Conservation (phyloP, 2,113 vertebrate species). For the Corapipo altera region DNA sequence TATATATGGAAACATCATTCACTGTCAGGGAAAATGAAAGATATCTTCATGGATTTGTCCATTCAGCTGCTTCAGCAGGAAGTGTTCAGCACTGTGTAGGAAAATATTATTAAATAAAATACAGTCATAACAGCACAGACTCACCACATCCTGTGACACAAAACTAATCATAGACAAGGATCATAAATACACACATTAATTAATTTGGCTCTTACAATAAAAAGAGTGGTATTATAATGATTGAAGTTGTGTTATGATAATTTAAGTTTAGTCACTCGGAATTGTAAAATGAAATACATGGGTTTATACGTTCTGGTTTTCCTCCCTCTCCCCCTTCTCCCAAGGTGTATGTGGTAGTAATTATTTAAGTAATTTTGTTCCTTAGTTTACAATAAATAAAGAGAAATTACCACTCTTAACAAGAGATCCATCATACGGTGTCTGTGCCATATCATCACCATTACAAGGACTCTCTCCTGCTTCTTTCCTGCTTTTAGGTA, state of each 20-base stretch:
- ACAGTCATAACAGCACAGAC: background rate
- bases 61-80: slow-evolving; percentile 73
- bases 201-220: slow-evolving; percentile 24
- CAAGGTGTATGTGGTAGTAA: background rate
- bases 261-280: slow-evolving; percentile 18
- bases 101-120: slow-evolving; percentile 60
- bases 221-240: background rate
- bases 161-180: slow-evolving; percentile 17
- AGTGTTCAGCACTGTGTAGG: slow-evolving; percentile 47
- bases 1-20: slow-evolving; percentile 70
- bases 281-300: background rate
- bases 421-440: background rate
- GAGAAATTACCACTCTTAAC: background rate
- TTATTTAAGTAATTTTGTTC: background rate
- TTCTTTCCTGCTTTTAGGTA: background rate
- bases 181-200: slow-evolving; percentile 43
- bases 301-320: background rate
- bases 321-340: background rate
- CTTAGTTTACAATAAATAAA: background rate
- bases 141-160: background rate
- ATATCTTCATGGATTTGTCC: slow-evolving; percentile 69
- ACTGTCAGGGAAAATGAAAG: slow-evolving; percentile 73
- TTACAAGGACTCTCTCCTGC: background rate
- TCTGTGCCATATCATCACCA: background rate
- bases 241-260: background rate